Evolutionary conservation across 1,140 invertebrate species (phyloP), one percentile per base, ranked within the genome.

Genomic region (Caenorhabditis tropicalis): DNA sequence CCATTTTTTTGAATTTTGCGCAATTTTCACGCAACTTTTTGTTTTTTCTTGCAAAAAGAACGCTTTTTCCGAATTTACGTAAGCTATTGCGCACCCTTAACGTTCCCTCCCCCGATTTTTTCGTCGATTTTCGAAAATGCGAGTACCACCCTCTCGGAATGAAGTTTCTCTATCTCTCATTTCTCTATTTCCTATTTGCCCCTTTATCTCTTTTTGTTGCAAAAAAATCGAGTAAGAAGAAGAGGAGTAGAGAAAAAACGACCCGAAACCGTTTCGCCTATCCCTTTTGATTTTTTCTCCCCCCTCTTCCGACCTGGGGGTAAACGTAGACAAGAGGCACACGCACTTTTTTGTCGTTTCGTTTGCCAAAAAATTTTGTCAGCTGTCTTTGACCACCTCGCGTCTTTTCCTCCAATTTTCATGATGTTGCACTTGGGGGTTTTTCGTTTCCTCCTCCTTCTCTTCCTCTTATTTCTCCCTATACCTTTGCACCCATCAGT

Each of bases 61-160:
- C 12, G 39, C 12, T 43, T 43, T 43, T 12, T 43, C n/a, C n/a
- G n/a, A n/a, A n/a, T 12, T 65, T 74, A 29, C 65, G 36, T 19
- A 31, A 74, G 12, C 53, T 3, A 74, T 10, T 10, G 24, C 12
- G 10, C 29, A n/a, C 10, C n/a, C 29, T 24, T 0, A 27, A 5
- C n/a, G 5, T 19, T 56, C 53, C 9, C 10, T 58, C 21, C 19
- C 33, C 6, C 33, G 31, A 29, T 10, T 12, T 43, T 74, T 74
- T 74, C 65, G 65, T 43, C 7, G 65, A 74, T 74, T 74, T 74
- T 74, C 65, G 65, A 74, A 74, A 74, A 74, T 36, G 56, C 19
- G 24, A n/a, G n/a, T 27, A 10, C 56, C 29, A 53, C 51, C 16
- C 21, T 15, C 56, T 12, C 31, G 24, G 9, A 60, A 60, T 12